These are phyloP conservation scores for Rhinopomastus cyanomelas DNA, from an alignment of 2,113 vertebrate genomes.

Conservation along the genomic window DNA sequence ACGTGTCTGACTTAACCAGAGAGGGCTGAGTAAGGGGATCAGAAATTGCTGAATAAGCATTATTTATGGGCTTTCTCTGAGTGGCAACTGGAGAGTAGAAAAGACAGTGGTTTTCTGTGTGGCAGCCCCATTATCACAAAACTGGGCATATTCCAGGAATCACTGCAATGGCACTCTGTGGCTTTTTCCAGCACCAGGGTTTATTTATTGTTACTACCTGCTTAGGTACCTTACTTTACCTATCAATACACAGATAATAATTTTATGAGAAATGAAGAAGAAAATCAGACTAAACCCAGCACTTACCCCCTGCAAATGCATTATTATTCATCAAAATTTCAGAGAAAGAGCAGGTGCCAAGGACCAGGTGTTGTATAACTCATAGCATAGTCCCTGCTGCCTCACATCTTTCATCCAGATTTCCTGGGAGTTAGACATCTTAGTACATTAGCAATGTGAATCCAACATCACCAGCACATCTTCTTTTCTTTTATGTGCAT, in stretches of 20 bases:
- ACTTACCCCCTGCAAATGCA: background rate
- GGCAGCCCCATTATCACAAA: background rate
- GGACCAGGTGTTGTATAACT: background rate
- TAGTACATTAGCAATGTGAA: background rate
- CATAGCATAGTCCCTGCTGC: background rate
- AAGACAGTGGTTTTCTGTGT: background rate
- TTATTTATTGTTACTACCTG: background rate
- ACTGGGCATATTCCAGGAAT: background rate
- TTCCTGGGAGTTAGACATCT: background rate
- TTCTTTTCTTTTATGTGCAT: background rate
- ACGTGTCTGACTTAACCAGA: slow-evolving; percentile 10
- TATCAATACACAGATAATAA: background rate
- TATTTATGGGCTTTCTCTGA: slow-evolving; percentile 24
- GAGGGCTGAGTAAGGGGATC: slow-evolving; percentile 36
- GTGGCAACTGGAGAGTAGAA: background rate
- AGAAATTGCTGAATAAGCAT: slow-evolving; percentile 35
- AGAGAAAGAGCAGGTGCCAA: background rate
- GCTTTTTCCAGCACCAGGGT: background rate
- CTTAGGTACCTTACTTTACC: background rate
- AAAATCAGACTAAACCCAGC: background rate
- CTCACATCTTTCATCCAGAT: background rate
- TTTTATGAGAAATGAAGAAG: background rate
- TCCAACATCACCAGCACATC: background rate
- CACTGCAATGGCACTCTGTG: background rate
- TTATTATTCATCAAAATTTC: background rate